Evolutionary conservation across 2,888 invertebrate genomes (phyloP).

Genomic region (Tyria jacobaeae): DNA sequence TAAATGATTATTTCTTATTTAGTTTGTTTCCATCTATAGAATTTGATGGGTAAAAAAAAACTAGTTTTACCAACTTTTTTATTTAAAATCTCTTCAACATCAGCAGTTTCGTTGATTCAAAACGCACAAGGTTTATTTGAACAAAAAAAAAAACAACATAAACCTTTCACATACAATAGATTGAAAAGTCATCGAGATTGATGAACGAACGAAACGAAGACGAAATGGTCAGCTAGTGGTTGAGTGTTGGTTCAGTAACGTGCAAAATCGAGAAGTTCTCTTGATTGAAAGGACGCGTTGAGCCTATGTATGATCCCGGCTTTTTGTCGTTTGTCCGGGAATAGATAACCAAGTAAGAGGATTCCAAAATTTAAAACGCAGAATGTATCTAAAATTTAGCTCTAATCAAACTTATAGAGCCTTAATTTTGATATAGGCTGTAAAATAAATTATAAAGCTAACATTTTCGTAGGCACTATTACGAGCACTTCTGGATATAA

Average conservation of each 20-base stretch:
- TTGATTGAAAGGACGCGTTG: slow-evolving; percentile 3
- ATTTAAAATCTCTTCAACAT: too few relatives aligned
- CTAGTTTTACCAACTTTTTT: too few relatives aligned
- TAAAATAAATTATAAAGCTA: not conserved
- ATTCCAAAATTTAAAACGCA: slow-evolving; percentile 13
- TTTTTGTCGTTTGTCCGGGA: slow-evolving; percentile 8
- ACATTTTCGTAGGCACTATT: too few relatives aligned
- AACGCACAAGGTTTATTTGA: too few relatives aligned
- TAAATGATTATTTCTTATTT: too few relatives aligned
- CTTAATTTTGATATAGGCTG: not conserved
- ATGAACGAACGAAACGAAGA: too few relatives aligned
- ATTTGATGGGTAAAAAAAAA: too few relatives aligned
- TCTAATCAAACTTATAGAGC: slow-evolving; percentile 1
- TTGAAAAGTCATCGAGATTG: not conserved
- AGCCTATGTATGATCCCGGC: slow-evolving; percentile 3
- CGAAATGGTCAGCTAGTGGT: not conserved
- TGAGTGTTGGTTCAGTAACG: not conserved
- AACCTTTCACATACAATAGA: not conserved
- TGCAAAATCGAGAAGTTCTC: slow-evolving; percentile 1
- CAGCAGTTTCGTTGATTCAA: too few relatives aligned
- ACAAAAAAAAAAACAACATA: too few relatives aligned
- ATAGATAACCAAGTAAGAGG: slow-evolving; percentile 12
- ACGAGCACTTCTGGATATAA: too few relatives aligned
- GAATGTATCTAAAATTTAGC: not conserved
- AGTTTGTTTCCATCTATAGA: too few relatives aligned